These are phyloP conservation scores for Talpa occidentalis DNA, from an alignment of 2,113 vertebrate genomes.

Conservation along the genomic window DNA sequence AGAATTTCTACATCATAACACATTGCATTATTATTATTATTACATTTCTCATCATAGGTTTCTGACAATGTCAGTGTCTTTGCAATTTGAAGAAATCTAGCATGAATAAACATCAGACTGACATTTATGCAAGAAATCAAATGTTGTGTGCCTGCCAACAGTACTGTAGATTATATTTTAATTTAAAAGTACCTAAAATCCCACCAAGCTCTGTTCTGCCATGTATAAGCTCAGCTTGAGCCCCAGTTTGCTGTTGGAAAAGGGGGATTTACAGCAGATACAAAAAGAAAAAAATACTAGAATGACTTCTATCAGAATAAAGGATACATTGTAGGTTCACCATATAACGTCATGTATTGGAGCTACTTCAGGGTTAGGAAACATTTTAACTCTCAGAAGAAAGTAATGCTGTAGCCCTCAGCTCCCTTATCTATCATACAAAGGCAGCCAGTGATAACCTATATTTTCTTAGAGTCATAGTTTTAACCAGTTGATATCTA, in stretches of 20 bases:
- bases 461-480: background rate
- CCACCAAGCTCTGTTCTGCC: background rate
- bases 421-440: background rate
- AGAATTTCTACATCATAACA: background rate
- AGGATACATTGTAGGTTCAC: background rate
- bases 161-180: background rate
- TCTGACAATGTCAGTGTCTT: background rate
- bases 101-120: background rate
- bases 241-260: background rate
- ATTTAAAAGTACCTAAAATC: conserved; percentile 2
- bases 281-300: conserved; percentile 1
- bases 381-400: background rate
- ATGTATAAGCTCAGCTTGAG: background rate
- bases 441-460: background rate
- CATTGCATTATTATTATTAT: background rate
- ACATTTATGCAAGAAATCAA: conserved; percentile 14
- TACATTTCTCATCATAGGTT: background rate
- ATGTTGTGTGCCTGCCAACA: background rate
- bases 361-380: background rate
- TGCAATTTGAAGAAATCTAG: background rate
- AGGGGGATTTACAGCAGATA: background rate
- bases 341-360: background rate
- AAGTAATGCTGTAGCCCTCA: background rate
- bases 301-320: background rate
- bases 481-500: background rate